A percentile compares a stretch with the other conserved stretches of the same genome.
Evolutionary conservation across 2,888 invertebrate genomes (phyloP).

Genomic region (Melangyna quadrimaculata): DNA sequence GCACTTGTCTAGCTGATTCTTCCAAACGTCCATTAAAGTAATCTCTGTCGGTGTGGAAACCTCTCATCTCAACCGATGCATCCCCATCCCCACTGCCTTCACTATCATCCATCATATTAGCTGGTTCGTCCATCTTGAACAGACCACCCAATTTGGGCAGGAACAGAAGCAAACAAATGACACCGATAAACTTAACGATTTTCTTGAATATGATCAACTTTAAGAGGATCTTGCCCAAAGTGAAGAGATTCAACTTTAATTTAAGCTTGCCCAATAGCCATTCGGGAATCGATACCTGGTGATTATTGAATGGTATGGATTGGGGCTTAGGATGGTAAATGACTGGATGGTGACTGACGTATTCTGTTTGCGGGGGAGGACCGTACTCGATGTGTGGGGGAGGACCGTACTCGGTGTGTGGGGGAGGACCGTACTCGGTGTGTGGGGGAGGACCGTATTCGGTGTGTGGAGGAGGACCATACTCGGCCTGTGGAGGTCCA

Average conservation of each 20-base stretch:
- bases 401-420: constrained; percentile 80
- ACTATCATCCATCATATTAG: no score
- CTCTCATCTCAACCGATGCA: constrained; percentile 47
- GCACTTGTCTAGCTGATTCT: constrained; percentile 46
- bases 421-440: constrained; percentile 80
- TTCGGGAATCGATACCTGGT: constrained; percentile 77
- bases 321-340: constrained; percentile 74
- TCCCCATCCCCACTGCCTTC: no score
- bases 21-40: constrained; percentile 54
- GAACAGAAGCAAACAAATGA: constrained; percentile 88
- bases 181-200: constrained; percentile 89
- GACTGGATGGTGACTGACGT: constrained; percentile 70
- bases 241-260: constrained; percentile 87
- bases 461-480: constrained; percentile 81
- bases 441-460: constrained; percentile 81
- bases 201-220: constrained; percentile 91
- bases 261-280: constrained; percentile 86
- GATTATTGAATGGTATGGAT: constrained; percentile 81
- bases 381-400: constrained; percentile 80
- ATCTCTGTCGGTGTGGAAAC: constrained; percentile 39
- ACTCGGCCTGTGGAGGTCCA: constrained; percentile 78
- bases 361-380: constrained; percentile 80
- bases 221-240: constrained; percentile 87
- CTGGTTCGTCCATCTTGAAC: constrained; percentile 76
- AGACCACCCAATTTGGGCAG: constrained; percentile 85